Base-by-base conservation (phyloP, 2,113 vertebrate species). In the Corvus moneduloides region DNA sequence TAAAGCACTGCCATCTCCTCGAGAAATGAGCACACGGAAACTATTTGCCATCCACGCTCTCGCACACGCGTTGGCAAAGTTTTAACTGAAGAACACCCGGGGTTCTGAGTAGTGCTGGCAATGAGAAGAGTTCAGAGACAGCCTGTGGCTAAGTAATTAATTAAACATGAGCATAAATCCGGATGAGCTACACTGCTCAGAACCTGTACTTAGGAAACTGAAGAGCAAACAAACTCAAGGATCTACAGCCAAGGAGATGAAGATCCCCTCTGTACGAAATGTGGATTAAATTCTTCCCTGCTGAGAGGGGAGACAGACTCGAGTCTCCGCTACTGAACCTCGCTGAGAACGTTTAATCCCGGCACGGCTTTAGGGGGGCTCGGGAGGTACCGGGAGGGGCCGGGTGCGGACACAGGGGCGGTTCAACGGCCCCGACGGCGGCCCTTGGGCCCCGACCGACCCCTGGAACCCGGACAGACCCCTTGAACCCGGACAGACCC, bases 281-380 rank as follows among this genome's bases (percentile, higher is more conserved):
- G 9, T 3, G 1, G 10, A 12, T 16, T 15, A 7, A 61, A 27
- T 3, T 35, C 16, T 20, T 18, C 27, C 1, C 59, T 2, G 43
- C 33, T 4, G 26, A 43, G 3, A 22, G 21, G 8, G 14, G 35
- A 35, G 18, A 3, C 11, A 46, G 3, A 27, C 24, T 9, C 54
- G 0, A 3, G 2, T 3, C 26, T 27, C 51, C 0, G 67, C 43
- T 23, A 0, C 0, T 7, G 27, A 72, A 13, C 4, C 55, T 23
- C 11, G 43, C 28, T 17, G 58, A 7, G n/a, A 21, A 20, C 32
- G 6, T 44, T 37, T 44, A 44, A 81, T 18, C 54, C 49, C 43
- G 10, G 32, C 85, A 2, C 30, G 67, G 75, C 67, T 43, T 10
- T 3, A 2, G n/a, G 8, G 74, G 33, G 22, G 41, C 67, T 32